Percentiles rank a stretch among this genome's conserved stretches.
phyloP scores from a whole-genome alignment of 1,140 invertebrate species.

The Neodiprion lecontei region DNA sequence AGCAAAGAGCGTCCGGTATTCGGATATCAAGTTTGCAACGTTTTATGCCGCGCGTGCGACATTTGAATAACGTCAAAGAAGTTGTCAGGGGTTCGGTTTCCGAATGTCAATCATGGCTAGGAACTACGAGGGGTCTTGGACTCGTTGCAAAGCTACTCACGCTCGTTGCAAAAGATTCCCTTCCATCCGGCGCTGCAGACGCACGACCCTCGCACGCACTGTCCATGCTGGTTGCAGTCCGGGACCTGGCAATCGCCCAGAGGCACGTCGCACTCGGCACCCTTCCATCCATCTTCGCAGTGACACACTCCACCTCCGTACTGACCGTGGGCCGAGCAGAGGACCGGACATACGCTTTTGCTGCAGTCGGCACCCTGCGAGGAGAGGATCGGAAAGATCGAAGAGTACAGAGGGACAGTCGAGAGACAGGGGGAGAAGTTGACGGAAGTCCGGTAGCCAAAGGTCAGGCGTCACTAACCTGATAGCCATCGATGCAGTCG shows the following conservation, averaged over 20 bases:
- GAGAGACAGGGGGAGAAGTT: slow-evolving; percentile 12
- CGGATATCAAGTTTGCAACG: too few species aligned
- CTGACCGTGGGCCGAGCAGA: slow-evolving; percentile 95
- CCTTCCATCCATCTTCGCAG: slow-evolving; percentile 97
- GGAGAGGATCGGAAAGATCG: not conserved
- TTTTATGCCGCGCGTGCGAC: too few species aligned
- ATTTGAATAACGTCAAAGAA: too few species aligned
- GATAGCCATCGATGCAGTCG: slow-evolving; percentile 94
- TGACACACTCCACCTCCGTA: slow-evolving; percentile 95
- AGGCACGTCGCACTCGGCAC: slow-evolving; percentile 92
- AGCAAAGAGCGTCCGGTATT: too few species aligned
- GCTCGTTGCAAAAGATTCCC: slow-evolving; percentile 82
- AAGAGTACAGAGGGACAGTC: slow-evolving; percentile 9
- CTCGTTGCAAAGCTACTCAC: slow-evolving; percentile 63
- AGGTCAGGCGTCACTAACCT: slow-evolving; percentile 77
- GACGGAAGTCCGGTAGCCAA: slow-evolving; percentile 8
- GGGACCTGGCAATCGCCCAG: slow-evolving; percentile 90
- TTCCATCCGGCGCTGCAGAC: slow-evolving; percentile 91
- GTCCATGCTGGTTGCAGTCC: slow-evolving; percentile 90
- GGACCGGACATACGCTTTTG: slow-evolving; percentile 89
- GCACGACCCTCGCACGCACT: slow-evolving; percentile 88
- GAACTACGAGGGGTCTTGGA: too few species aligned
- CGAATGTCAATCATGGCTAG: too few species aligned
- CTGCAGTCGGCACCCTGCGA: slow-evolving; percentile 63
- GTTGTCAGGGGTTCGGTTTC: too few species aligned